Base-by-base conservation (phyloP, 2,113 vertebrate genomes). In the Ciconia boyciana region DNA sequence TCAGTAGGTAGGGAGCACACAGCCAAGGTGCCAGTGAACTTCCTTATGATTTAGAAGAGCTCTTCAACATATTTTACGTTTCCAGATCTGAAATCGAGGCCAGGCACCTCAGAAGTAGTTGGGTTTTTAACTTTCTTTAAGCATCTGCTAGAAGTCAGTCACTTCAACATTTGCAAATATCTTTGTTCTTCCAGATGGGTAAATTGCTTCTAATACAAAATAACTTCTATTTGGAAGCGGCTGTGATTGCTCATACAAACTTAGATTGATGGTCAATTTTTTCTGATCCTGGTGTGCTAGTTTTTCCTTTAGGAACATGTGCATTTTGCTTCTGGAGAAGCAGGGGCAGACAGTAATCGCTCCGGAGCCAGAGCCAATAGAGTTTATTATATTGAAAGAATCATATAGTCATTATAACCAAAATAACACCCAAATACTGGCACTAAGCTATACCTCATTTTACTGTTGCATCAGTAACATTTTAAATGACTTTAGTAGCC, bases 121-220 rank as follows among this genome's bases (percentile, higher is more conserved):
- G 32, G 15, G 43, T 24, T 89, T 94, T 95, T 66, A 81, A 92
- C 72, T 92, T 91, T 75, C 70, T 75, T 81, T 43, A 21, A 89
- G 84, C 84, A 83, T 85, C 93, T 76, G 77, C 70, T 79, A 36
- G 39, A 79, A 96, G 81, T 72, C 87, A 94, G 58, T 65, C 78
- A 11, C 62, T 95, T 83, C 68, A 65, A 57, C 89, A 77, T 91
- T 83, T 94, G 75, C 58, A 57, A 72, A 26, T 7, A 90, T 91
- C 94, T 97, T 95, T 96, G 90, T 95, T 94, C 87, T 69, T 91
- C 94, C 93, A 96, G 92, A 96, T 96, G 95, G 84, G 94, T 94
- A 93, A 93, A 95, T 85, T 87, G 82, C 82, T 83, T 57, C 84
- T 91, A 88, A 95, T 95, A 97, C 87, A 90, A 96, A 96, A 93